Percentiles rank a stretch among this genome's conserved stretches.
Evolutionary conservation across 2,888 invertebrate genomes (phyloP).

Genomic region (Sphaeridia pumilis): DNA sequence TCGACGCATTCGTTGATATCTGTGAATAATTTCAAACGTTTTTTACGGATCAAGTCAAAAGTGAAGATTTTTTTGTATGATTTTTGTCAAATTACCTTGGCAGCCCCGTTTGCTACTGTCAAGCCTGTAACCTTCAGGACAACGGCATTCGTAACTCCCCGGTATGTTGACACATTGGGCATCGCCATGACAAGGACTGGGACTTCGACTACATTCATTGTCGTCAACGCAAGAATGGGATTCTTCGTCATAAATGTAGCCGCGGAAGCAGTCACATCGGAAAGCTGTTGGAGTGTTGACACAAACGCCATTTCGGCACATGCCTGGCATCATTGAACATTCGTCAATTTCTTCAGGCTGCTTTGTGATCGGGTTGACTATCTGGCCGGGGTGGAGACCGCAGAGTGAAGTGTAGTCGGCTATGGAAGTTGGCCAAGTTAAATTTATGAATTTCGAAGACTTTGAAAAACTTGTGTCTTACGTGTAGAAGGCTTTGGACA

Average conservation of each 20-base stretch:
- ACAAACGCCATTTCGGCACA: slow-evolving; percentile 67
- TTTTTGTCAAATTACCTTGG: no score
- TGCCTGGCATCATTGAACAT: slow-evolving; percentile 65
- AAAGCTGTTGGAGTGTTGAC: slow-evolving; percentile 71
- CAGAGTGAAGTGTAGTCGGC: slow-evolving; percentile 58
- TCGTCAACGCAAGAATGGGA: slow-evolving; percentile 70
- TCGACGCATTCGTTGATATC: slow-evolving; percentile 66
- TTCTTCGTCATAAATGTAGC: slow-evolving; percentile 63
- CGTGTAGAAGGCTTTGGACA: slow-evolving; percentile 59
- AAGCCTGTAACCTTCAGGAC: slow-evolving; percentile 55
- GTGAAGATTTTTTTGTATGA: no score
- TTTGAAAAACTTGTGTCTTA: slow-evolving; percentile 42
- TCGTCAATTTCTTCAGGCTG: slow-evolving; percentile 63
- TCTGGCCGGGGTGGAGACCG: slow-evolving; percentile 58
- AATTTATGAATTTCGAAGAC: no score
- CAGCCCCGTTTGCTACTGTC: slow-evolving; percentile 45
- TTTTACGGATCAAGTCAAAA: no score
- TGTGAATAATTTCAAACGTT: no score
- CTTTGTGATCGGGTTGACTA: slow-evolving; percentile 65
- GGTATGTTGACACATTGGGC: slow-evolving; percentile 67
- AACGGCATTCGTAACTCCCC: slow-evolving; percentile 49
- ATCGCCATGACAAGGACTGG: slow-evolving; percentile 57
- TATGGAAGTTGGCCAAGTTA: no score
- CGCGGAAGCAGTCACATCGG: slow-evolving; percentile 67
- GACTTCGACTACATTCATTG: slow-evolving; percentile 59